These are phyloP conservation scores for Drosophila kuntzei DNA, from an alignment of 2,888 invertebrate genomes.

Conservation along the genomic window DNA sequence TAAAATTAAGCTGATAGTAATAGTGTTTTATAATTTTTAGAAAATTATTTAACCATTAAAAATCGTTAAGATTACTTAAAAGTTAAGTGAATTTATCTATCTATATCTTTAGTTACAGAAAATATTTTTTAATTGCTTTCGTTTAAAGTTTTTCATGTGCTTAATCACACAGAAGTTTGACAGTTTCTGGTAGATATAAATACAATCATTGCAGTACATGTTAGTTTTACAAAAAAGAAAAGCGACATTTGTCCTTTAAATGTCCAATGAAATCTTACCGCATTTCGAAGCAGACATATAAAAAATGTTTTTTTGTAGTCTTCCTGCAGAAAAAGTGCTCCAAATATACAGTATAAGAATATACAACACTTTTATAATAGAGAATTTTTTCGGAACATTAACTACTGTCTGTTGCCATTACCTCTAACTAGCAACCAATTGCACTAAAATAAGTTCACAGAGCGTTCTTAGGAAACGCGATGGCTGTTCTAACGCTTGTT, in stretches of 20 bases:
- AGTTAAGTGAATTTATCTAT: background rate
- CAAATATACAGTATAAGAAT: background rate
- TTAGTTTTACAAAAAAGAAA: background rate
- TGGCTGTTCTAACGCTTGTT: background rate
- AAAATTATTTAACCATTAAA: background rate
- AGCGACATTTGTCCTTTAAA: background rate
- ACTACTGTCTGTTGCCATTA: constrained; percentile 2
- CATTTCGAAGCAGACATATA: background rate
- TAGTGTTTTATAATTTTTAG: background rate
- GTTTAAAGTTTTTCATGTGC: background rate
- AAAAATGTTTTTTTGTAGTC: background rate
- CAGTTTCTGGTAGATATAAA: background rate
- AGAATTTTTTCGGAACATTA: background rate
- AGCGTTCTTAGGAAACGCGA: constrained; percentile 2
- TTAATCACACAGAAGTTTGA: background rate
- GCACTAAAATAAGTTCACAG: background rate
- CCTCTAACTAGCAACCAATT: background rate
- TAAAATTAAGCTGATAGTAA: background rate
- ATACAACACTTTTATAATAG: background rate
- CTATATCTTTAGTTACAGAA: background rate
- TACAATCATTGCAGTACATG: background rate
- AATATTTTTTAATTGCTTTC: background rate
- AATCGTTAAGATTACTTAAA: background rate
- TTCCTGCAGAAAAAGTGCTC: background rate
- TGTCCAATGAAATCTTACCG: background rate